These are phyloP conservation scores for Drosophila meridionalis DNA, from an alignment of 2,888 invertebrate genomes.

Conservation along the genomic window DNA sequence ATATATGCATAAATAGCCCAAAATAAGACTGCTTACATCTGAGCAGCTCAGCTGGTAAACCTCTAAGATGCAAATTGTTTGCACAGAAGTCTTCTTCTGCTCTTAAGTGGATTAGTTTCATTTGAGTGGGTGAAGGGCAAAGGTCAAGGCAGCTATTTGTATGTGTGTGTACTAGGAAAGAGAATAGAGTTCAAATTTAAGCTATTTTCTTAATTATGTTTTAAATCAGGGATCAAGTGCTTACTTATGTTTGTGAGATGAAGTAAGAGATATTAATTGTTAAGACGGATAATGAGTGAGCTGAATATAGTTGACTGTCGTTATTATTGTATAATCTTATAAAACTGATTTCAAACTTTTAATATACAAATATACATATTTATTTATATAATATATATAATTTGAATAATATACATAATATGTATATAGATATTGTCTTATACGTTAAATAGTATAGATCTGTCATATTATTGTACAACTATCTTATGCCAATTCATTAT, in stretches of 20 bases:
- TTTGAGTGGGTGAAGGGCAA: neutral
- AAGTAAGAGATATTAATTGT: neutral
- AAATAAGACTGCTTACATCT: neutral
- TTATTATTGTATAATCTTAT: too few species aligned
- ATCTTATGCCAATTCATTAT: too few species aligned
- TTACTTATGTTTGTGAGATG: neutral
- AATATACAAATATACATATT: too few species aligned
- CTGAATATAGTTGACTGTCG: too few species aligned
- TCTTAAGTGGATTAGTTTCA: neutral
- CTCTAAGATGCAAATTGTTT: neutral
- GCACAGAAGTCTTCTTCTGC: neutral
- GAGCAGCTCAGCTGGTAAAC: neutral
- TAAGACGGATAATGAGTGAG: neutral
- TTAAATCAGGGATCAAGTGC: neutral
- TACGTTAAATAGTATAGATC: too few species aligned
- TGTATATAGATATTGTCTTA: too few species aligned
- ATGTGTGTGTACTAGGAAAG: neutral
- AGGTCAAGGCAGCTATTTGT: neutral
- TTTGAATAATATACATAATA: too few species aligned
- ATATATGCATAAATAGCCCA: neutral
- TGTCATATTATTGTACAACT: too few species aligned
- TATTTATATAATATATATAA: too few species aligned
- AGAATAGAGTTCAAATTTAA: neutral
- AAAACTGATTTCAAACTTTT: too few species aligned
- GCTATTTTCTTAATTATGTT: neutral